Evolutionary conservation across 53 echinoderm and acorn worm species (phyloP), one percentile per base, ranked within the genome.

Genomic region (Patiria pectinifera): DNA sequence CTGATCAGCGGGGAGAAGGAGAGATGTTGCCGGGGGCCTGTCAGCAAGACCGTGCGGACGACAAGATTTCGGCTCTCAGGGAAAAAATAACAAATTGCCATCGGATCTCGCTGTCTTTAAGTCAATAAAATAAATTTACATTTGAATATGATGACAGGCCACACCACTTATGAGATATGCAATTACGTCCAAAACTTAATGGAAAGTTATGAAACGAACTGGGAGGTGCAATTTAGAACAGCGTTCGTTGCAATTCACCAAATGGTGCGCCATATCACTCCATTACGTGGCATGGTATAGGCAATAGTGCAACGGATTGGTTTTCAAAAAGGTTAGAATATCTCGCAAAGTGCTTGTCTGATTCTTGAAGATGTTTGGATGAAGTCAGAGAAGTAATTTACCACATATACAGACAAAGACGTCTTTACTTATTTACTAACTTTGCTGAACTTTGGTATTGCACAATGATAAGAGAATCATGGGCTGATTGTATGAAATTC

Each of bases 81-180:
- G 8, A 53, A n/a, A 24, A 62, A 69, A 90, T 22, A 69, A 81
- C 69, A 90, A 90, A 90, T 71, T 62, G 81, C 80, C 11, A 80
- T 16, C 44, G 69, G 90, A 69, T 77, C 79, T 89, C 26, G 60
- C 21, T 23, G 83, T 25, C 84, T 63, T 59, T 82, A 22, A 82
- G 58, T 82, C 82, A 82, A 82, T 82, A 82, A 82, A 82, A 59
- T 46, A 82, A 53, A 82, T 82, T 59, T 82, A 59, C 58, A 59
- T 82, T 82, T 59, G 58, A 59, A 82, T 82, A 35, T 82, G 19
- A 82, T 59, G 82, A 44, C 82, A 44, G 14, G 82, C 82, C 15
- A 82, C 59, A 82, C 82, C 82, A n/a, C 59, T 24, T 4, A 58
- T 59, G 82, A 53, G 19, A 53, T 53, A 82, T 82, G 59, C 44